Percentiles rank a stretch among this genome's conserved stretches.
phyloP scores from a whole-genome alignment of 2,888 invertebrate genomes.

The Actias luna region DNA sequence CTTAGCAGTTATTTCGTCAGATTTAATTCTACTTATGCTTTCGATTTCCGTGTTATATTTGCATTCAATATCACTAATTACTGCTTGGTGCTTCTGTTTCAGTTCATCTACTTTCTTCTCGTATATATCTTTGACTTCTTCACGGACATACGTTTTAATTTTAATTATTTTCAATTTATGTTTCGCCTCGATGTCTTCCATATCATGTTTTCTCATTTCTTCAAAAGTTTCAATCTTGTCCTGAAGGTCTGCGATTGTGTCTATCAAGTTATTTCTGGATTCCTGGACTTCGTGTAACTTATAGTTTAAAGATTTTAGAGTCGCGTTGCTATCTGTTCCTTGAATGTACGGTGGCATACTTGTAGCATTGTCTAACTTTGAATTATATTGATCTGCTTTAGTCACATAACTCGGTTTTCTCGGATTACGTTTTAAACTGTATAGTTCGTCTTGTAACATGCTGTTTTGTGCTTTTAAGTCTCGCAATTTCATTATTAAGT shows the following conservation, averaged over 20 bases:
- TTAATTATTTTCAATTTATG: slow-evolving; percentile 57
- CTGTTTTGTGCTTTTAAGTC: slow-evolving; percentile 68
- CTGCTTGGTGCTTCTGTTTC: slow-evolving; percentile 46
- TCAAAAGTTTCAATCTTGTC: slow-evolving; percentile 50
- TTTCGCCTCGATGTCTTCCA: slow-evolving; percentile 55
- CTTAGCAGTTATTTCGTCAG: slow-evolving; percentile 47
- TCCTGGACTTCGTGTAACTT: slow-evolving; percentile 57
- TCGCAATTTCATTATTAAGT: slow-evolving; percentile 60
- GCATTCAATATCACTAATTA: slow-evolving; percentile 43
- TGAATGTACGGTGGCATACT: slow-evolving; percentile 33
- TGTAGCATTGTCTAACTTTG: slow-evolving; percentile 48
- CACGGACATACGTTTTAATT: slow-evolving; percentile 43
- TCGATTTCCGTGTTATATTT: slow-evolving; percentile 38
- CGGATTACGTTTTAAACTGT: slow-evolving; percentile 48
- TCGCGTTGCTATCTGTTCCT: slow-evolving; percentile 41
- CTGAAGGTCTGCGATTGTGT: slow-evolving; percentile 49
- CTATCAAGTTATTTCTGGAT: slow-evolving; percentile 48
- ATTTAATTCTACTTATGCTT: slow-evolving; percentile 36
- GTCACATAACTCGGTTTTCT: slow-evolving; percentile 30
- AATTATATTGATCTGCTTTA: slow-evolving; percentile 27
- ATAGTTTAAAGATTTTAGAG: slow-evolving; percentile 48
- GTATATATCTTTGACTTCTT: slow-evolving; percentile 46
- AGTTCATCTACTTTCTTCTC: slow-evolving; percentile 56
- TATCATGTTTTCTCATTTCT: slow-evolving; percentile 54
- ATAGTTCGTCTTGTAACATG: slow-evolving; percentile 54